Evolutionary conservation across 2,797 vertebrate genomes (phyloP).

Genomic region (Arrhamphus sclerolepis): DNA sequence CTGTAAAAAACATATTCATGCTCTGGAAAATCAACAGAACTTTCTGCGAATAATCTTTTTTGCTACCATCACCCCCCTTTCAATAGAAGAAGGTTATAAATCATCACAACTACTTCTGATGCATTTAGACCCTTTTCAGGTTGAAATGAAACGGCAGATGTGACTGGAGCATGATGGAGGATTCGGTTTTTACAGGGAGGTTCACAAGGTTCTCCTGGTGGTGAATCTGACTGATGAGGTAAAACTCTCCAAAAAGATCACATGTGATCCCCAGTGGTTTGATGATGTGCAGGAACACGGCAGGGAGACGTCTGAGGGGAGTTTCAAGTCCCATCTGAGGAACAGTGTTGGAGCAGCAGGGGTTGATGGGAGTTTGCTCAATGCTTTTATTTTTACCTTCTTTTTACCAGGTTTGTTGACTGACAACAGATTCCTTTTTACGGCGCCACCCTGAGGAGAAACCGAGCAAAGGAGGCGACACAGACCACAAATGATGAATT

Average conservation of each 20-base stretch:
- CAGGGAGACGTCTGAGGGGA: not conserved
- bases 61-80: too few species aligned
- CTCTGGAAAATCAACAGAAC: not conserved
- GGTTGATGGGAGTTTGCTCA: not conserved
- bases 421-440: constrained; percentile 66
- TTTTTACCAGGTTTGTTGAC: constrained; percentile 66
- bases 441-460: constrained; percentile 58
- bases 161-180: constrained; percentile 21
- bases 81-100: too few species aligned
- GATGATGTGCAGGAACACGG: not conserved
- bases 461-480: constrained; percentile 35
- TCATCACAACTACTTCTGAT: too few species aligned
- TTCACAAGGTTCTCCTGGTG: too few species aligned
- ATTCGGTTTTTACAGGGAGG: not conserved
- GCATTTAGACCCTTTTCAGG: not conserved
- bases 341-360: not conserved
- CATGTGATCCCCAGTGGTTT: too few species aligned
- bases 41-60: not conserved
- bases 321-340: not conserved
- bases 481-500: constrained; percentile 28
- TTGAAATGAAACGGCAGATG: not conserved
- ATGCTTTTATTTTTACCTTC: constrained; percentile 66
- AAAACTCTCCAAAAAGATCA: too few species aligned
- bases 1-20: not conserved
- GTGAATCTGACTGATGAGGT: not conserved